Percentiles rank a stretch among this genome's conserved stretches.
These are phyloP conservation scores for Acomys russatus DNA, from an alignment of 2,797 vertebrate species.

Conservation along the genomic window DNA sequence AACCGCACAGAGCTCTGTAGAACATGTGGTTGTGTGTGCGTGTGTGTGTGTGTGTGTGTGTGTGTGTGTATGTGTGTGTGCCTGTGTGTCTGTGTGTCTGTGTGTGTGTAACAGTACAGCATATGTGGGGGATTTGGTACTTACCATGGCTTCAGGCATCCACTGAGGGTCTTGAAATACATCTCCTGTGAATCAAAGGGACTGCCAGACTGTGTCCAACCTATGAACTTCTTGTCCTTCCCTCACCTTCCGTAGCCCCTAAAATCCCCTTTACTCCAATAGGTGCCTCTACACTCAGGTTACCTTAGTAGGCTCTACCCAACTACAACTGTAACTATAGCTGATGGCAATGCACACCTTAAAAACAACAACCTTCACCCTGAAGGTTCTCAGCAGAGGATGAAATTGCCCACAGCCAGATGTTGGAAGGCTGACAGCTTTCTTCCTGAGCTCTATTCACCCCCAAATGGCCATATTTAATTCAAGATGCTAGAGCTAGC, in stretches of 20 bases:
- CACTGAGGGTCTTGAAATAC: not conserved
- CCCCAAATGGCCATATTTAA: conserved; percentile 75
- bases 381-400: conserved; percentile 13
- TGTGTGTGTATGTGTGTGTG: not conserved
- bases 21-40: too few relatives aligned
- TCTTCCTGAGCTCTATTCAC: conserved; percentile 55
- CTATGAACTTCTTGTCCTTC: not conserved
- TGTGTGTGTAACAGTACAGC: not conserved
- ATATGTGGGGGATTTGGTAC: not conserved
- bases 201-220: too few relatives aligned
- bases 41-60: not conserved
- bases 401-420: conserved; percentile 31
- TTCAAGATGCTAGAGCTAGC: conserved; percentile 81
- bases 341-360: not conserved
- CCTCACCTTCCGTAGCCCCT: not conserved
- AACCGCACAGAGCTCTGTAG: not conserved
- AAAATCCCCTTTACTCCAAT: not conserved
- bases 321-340: not conserved
- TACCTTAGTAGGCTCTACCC: not conserved
- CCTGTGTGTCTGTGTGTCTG: not conserved
- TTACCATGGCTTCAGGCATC: not conserved
- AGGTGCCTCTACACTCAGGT: not conserved
- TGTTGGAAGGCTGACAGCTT: conserved; percentile 37
- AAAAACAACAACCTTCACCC: not conserved
- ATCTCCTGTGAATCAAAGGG: not conserved